Evolutionary conservation across 2,888 invertebrate genomes (phyloP).

Genomic region (Maniola hyperantus): DNA sequence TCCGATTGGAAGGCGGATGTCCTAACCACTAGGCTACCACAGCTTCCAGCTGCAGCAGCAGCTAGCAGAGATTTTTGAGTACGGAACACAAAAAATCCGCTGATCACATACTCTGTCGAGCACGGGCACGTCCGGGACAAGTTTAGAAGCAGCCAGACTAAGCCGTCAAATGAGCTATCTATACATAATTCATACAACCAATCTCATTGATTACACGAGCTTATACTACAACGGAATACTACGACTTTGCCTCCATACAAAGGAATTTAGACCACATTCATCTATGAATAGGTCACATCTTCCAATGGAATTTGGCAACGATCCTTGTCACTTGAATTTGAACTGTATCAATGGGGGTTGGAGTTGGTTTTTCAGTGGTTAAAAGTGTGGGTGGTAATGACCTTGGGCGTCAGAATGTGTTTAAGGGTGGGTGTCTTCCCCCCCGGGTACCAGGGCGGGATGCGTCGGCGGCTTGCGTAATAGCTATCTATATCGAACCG

Average conservation of each 20-base stretch:
- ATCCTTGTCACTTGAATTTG: slow-evolving; percentile 39
- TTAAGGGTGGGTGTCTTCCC: slow-evolving; percentile 59
- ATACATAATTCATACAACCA: slow-evolving; percentile 65
- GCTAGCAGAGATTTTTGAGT: too few species aligned
- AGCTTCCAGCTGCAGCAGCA: too few species aligned
- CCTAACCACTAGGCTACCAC: too few species aligned
- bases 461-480: slow-evolving; percentile 72
- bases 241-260: slow-evolving; percentile 43
- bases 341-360: slow-evolving; percentile 39
- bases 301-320: slow-evolving; percentile 33
- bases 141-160: slow-evolving; percentile 23
- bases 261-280: slow-evolving; percentile 47
- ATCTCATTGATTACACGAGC: slow-evolving; percentile 67
- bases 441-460: slow-evolving; percentile 47
- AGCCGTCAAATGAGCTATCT: slow-evolving; percentile 49
- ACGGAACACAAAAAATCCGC: too few species aligned
- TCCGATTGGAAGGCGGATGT: too few species aligned
- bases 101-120: neutral
- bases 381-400: slow-evolving; percentile 53
- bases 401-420: slow-evolving; percentile 68
- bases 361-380: slow-evolving; percentile 45
- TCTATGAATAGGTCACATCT: slow-evolving; percentile 41
- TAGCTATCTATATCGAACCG: slow-evolving; percentile 67
- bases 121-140: neutral
- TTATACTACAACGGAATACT: slow-evolving; percentile 51